Base-by-base conservation (phyloP, 2,113 vertebrate genomes). In the Grammomys surdaster region DNA sequence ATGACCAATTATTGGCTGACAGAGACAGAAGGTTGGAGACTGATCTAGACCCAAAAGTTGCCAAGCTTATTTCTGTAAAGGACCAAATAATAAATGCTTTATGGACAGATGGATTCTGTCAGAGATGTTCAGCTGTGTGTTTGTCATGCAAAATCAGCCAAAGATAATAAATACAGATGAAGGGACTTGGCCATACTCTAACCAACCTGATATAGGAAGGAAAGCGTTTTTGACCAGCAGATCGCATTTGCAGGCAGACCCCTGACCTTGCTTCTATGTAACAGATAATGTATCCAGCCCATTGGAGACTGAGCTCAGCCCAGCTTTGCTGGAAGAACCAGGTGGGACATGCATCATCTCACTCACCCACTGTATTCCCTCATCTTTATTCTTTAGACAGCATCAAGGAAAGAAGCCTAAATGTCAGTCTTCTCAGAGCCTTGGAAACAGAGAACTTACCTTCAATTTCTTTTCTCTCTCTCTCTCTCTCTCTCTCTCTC, bases 401-500 rank as follows among this genome's bases (percentile, higher is more conserved):
- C 19, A 19, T 81, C 48, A 70, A 96, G 85, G 58, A 54, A 51
- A 84, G 56, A 43, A 63, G 51, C 4, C 69, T 33, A 51, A 65
- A 88, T 54, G 70, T 28, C 89, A 73, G 43, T 90, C 91, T 36
- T 91, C 40, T 36, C 17, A 91, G 77, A 91, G 65, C 31, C 31
- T 90, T 82, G 33, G 54, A 91, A 84, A 73, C 9, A 43, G 20
- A 54, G 20, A 76, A 14, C 7, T 90, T 89, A 82, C 11, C 65
- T 60, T 89, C 22, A 54, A n/a, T 5, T 69, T 77, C 17, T 46
- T 75, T 22, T 73, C 0, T 46, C 22, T 75, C 1, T 73, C 19
- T n/a, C 0, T 72, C 1, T 46, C 40, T 75, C 1, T 73, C n/a
- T n/a, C 0, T 75, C 0, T 73, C n/a, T n/a, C 0, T 72, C 70